Evolutionary conservation across 2,888 invertebrate genomes (phyloP).

Genomic region (Drosophila austrosaltans): DNA sequence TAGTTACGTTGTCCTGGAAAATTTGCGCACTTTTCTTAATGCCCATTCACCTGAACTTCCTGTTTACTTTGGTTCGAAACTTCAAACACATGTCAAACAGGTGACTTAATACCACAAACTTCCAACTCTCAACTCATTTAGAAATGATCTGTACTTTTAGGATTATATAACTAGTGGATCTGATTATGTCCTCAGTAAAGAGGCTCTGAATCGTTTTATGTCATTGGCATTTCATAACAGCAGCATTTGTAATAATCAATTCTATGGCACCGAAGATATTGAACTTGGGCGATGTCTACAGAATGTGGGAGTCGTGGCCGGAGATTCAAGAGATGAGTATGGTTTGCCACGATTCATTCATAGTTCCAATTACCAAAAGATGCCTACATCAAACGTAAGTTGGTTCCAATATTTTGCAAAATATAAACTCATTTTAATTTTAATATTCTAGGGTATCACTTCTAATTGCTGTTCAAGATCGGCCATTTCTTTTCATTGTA

Average conservation of each 20-base stretch:
- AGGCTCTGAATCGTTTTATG: conserved; percentile 90
- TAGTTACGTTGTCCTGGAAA: conserved; percentile 97
- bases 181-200: conserved; percentile 95
- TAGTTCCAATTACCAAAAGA: conserved; percentile 80
- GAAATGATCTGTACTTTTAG: conserved; percentile 66
- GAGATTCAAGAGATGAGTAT: conserved; percentile 92
- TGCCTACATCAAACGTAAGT: conserved; percentile 40
- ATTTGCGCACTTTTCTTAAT: conserved; percentile 93
- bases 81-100: conserved; percentile 85
- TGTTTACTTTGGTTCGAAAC: conserved; percentile 95
- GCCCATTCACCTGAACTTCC: conserved; percentile 89
- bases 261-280: conserved; percentile 81
- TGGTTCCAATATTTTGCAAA: not conserved
- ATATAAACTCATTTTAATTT: not conserved
- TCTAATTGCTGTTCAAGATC: conserved; percentile 94
- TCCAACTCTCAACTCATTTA: not conserved
- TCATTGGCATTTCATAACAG: conserved; percentile 88
- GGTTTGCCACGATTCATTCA: conserved; percentile 96
- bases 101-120: conserved; percentile 52
- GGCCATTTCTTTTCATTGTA: conserved; percentile 97
- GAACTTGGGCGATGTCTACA: conserved; percentile 89
- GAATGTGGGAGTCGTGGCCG: conserved; percentile 92
- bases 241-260: conserved; percentile 84
- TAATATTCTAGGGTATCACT: conserved; percentile 73
- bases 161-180: conserved; percentile 96